phyloP scores from a whole-genome alignment of 2,797 vertebrate species.

The Callimico goeldii region DNA sequence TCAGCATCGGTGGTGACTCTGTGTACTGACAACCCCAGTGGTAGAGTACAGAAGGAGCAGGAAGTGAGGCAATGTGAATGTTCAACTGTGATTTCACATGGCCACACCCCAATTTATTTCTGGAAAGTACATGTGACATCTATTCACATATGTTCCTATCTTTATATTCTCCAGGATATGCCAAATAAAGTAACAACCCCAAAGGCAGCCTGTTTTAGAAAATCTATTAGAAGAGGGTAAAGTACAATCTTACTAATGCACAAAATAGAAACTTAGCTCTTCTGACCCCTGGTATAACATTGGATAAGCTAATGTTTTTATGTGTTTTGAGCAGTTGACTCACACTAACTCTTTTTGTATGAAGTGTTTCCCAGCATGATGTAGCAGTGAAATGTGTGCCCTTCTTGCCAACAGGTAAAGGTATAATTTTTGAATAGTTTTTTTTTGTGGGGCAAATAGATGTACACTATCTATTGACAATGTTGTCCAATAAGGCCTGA shows the following conservation, averaged over 20 bases:
- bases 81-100: not conserved
- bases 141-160: not conserved
- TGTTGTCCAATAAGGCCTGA: not conserved
- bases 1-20: not conserved
- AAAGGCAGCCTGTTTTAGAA: not conserved
- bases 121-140: not conserved
- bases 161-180: conserved; percentile 30
- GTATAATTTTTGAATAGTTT: not conserved
- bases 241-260: not conserved
- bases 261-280: not conserved
- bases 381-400: not conserved
- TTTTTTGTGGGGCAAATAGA: not conserved
- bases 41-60: not conserved
- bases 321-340: not conserved
- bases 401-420: not conserved
- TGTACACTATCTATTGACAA: not conserved
- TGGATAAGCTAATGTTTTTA: not conserved
- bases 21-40: not conserved
- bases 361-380: not conserved
- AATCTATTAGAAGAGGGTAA: not conserved
- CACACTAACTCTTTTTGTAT: not conserved
- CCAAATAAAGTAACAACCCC: not conserved
- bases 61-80: conserved; percentile 21
- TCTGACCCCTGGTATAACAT: not conserved
- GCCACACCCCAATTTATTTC: conserved; percentile 36